phyloP scores from a whole-genome alignment of 2,113 vertebrate species.

The Cavia aperea region DNA sequence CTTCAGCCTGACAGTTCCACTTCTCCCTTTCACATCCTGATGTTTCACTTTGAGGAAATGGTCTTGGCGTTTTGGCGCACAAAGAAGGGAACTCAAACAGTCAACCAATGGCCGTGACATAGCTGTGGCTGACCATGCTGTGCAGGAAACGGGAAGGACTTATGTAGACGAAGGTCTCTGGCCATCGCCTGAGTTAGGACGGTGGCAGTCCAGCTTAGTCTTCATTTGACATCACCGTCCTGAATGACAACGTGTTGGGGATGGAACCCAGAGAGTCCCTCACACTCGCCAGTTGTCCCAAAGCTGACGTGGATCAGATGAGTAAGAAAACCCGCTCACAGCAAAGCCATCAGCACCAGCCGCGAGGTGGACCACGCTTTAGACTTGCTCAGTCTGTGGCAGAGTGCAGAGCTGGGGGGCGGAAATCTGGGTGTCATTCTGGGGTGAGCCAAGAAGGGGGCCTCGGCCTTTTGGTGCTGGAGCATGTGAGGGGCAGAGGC shows the following conservation, averaged over 20 bases:
- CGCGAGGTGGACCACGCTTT: rapidly evolving
- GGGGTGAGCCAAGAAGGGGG: neutral
- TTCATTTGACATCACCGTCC: rapidly evolving
- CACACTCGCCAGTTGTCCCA: too few species aligned
- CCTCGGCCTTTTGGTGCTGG: neutral
- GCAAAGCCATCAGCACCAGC: rapidly evolving
- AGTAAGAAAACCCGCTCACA: neutral
- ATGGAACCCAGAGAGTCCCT: neutral
- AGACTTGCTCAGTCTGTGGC: neutral
- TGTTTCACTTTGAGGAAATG: neutral
- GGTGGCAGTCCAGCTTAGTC: rapidly evolving
- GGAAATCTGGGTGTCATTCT: rapidly evolving
- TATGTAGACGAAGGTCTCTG: neutral
- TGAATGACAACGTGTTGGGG: too few species aligned
- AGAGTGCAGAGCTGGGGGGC: rapidly evolving
- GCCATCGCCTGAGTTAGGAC: rapidly evolving
- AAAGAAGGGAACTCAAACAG: neutral
- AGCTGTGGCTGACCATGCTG: rapidly evolving
- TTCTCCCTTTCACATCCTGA: neutral
- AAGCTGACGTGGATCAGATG: neutral
- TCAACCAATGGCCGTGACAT: rapidly evolving
- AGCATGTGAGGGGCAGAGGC: neutral
- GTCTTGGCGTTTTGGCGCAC: neutral
- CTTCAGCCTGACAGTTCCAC: neutral
- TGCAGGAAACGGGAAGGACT: rapidly evolving